Evolutionary conservation across 2,888 invertebrate species (phyloP).

Genomic region (Frankliniella fusca): DNA sequence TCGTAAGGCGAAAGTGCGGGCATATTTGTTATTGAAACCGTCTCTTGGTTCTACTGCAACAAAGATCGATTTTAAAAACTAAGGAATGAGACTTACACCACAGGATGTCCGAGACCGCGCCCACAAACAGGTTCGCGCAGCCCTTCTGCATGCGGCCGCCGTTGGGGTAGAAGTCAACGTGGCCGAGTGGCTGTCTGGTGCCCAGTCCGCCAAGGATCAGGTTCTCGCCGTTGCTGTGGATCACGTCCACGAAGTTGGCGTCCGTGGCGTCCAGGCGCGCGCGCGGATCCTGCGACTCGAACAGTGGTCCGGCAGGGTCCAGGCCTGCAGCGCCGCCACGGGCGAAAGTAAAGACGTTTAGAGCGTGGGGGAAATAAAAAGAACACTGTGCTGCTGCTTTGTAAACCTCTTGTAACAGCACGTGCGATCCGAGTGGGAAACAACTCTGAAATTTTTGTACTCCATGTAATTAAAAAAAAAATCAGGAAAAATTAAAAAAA

Average conservation of each 20-base stretch:
- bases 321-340: conserved; percentile 55
- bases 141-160: conserved; percentile 89
- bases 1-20: too few species aligned
- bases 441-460: too few species aligned
- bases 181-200: conserved; percentile 87
- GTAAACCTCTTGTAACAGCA: too few species aligned
- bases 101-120: conserved; percentile 84
- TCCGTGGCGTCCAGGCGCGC: conserved; percentile 79
- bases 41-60: background rate
- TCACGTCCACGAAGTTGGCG: conserved; percentile 86
- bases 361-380: too few species aligned
- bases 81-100: conserved; percentile 74
- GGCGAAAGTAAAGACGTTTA: conserved; percentile 10
- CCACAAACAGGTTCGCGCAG: conserved; percentile 86
- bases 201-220: conserved; percentile 84
- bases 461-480: too few species aligned
- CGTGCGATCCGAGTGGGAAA: too few species aligned
- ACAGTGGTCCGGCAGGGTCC: conserved; percentile 87
- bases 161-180: conserved; percentile 89
- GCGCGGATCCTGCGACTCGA: conserved; percentile 82
- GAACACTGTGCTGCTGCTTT: too few species aligned
- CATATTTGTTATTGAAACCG: too few species aligned
- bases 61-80: too few species aligned
- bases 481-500: too few species aligned
- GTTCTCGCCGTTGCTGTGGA: conserved; percentile 90